phyloP scores from a whole-genome alignment of 2,888 invertebrate genomes.

The Thelaira solivaga region DNA sequence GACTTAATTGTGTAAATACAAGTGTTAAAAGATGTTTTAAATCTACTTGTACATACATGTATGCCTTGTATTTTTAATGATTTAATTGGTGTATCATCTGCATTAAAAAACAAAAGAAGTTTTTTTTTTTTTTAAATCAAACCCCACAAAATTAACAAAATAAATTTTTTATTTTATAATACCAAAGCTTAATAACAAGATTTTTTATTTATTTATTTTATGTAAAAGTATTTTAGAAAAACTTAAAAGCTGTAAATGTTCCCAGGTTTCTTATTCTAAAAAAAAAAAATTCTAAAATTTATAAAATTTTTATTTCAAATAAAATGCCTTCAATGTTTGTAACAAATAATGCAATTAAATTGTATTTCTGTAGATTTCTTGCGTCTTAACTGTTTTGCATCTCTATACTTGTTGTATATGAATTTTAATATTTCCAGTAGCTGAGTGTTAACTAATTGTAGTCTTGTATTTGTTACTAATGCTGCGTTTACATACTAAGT shows the following conservation, averaged over 20 bases:
- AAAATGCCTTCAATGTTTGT: slow-evolving; percentile 46
- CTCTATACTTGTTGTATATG: slow-evolving; percentile 45
- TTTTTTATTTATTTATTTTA: no score
- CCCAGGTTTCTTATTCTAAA: slow-evolving; percentile 19
- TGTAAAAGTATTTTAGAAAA: no score
- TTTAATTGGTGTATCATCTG: no score
- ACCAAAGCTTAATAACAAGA: no score
- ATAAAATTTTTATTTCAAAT: neutral
- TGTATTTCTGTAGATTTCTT: slow-evolving; percentile 33
- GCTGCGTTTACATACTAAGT: slow-evolving; percentile 24
- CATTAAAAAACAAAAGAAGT: no score
- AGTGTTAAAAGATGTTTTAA: no score
- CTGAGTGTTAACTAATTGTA: slow-evolving; percentile 41
- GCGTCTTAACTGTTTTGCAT: slow-evolving; percentile 11
- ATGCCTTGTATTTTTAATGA: no score
- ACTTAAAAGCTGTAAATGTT: slow-evolving; percentile 44
- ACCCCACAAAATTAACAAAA: no score
- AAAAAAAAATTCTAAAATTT: neutral
- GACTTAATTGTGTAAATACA: no score
- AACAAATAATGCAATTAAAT: neutral
- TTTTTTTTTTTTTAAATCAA: no score
- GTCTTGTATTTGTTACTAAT: slow-evolving; percentile 41
- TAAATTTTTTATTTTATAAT: no score
- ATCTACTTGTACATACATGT: no score
- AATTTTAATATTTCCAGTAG: slow-evolving; percentile 29